Percentiles rank a stretch among this genome's conserved stretches.
Conservation (phyloP, 2,888 invertebrate species). For the Heteromurus nitidus region DNA sequence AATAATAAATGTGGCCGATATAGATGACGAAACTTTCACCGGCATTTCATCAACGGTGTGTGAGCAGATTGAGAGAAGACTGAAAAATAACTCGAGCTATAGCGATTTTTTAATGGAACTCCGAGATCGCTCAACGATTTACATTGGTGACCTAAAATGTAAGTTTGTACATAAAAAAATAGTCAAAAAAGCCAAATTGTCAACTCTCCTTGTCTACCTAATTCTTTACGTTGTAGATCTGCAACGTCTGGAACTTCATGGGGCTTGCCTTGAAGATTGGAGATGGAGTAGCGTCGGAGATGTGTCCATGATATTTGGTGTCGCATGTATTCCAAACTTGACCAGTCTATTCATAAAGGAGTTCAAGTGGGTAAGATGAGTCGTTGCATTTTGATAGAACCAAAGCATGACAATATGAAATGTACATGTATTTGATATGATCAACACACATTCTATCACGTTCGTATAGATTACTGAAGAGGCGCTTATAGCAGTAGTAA, state of each 20-base stretch:
- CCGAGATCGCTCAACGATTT: constrained; percentile 33
- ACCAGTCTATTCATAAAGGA: constrained; percentile 68
- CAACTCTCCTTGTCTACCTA: too few species aligned
- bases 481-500: constrained; percentile 48
- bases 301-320: constrained; percentile 63
- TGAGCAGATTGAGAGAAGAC: constrained; percentile 67
- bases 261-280: constrained; percentile 67
- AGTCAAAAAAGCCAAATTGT: background rate
- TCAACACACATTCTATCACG: background rate
- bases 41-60: constrained; percentile 60
- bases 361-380: constrained; percentile 70
- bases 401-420: too few species aligned
- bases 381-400: too few species aligned
- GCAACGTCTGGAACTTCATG: constrained; percentile 67
- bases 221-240: constrained; percentile 40
- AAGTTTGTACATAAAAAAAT: constrained; percentile 9
- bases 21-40: constrained; percentile 66
- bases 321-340: constrained; percentile 59
- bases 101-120: constrained; percentile 32
- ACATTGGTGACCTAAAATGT: constrained; percentile 63
- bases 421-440: too few species aligned
- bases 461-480: constrained; percentile 62
- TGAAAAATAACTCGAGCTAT: constrained; percentile 60
- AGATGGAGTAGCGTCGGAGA: constrained; percentile 66
- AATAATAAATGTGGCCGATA: constrained; percentile 59